Evolutionary conservation across 2,113 vertebrate species (phyloP), one percentile per base, ranked within the genome.

Genomic region (Willisornis vidua): DNA sequence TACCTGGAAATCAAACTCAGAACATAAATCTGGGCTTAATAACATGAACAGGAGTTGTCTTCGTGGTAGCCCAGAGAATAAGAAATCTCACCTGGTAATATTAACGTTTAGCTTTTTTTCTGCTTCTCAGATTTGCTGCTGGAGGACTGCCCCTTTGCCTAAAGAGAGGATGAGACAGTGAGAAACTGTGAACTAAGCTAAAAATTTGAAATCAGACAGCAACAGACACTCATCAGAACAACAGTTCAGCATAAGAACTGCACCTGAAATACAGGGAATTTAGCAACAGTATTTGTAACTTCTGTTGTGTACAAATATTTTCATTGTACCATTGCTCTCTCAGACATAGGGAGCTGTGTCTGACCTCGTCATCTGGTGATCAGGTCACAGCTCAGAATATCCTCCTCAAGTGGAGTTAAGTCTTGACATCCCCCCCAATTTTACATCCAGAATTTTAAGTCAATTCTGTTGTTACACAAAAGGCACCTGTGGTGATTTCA

Each of bases 91-190:
- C 98, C 94, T 33, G 20, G 25, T 11, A 35, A 19, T 6, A 25
- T 85, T 81, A 96, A 92, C 7, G 62, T 97, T 98, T 98, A 98
- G 94, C 96, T 97, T 68, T 93, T 74, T 88, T 97, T 97, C 96
- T 95, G 96, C 95, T 94, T 96, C 87, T 96, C 96, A 95, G 95
- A 43, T 97, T 98, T 98, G 96, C 94, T 93, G 96, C 94, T 87
- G 71, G 97, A 94, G 88, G 92, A 91, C 89, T 95, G 96, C 83
- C 97, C 96, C 71, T 91, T 96, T 81, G 95, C 90, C 98, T 98
- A 37, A 41, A 88, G 59, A 57, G 74, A 85, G 62, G 6, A 33
- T 2, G 23, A 59, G 54, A 80, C 6, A 46, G 20, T 39, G 19
- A 73, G 72, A 57, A 49, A 33, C 13, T 17, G 19, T 23, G 33